Evolutionary conservation across 2,797 vertebrate species (phyloP).

Genomic region (Zenarchopterus dispar): DNA sequence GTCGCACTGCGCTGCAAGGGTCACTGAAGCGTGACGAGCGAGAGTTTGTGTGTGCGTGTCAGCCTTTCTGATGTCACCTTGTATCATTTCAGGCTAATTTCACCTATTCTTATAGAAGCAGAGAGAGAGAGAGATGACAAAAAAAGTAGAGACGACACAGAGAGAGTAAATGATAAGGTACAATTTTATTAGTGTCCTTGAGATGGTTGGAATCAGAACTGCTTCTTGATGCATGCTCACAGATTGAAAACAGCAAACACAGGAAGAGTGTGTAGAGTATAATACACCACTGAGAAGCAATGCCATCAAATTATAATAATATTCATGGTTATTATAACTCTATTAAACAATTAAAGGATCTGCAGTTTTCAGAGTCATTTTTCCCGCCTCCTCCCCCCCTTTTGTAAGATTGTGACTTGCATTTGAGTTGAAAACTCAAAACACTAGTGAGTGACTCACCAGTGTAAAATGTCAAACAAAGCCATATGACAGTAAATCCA

Average conservation of each 20-base stretch:
- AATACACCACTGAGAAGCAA: constrained; percentile 3
- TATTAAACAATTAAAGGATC: not conserved
- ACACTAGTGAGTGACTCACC: constrained; percentile 28
- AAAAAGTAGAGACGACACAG: constrained; percentile 53
- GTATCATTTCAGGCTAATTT: constrained; percentile 83
- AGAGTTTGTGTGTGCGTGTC: constrained; percentile 42
- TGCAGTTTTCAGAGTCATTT: not conserved
- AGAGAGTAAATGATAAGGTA: constrained; percentile 65
- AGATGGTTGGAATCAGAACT: constrained; percentile 24
- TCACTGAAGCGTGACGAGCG: constrained; percentile 66
- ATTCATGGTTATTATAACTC: not conserved
- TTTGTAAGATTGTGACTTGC: not conserved
- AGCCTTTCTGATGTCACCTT: constrained; percentile 77
- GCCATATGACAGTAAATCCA: constrained; percentile 33
- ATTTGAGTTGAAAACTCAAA: constrained; percentile 23
- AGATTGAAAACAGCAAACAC: constrained; percentile 37
- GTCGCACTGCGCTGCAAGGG: constrained; percentile 63
- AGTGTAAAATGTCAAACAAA: constrained; percentile 40
- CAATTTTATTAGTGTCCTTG: constrained; percentile 73
- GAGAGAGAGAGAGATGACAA: constrained; percentile 56
- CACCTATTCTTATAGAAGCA: constrained; percentile 70
- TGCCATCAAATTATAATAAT: constrained; percentile 2
- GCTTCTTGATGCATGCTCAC: constrained; percentile 11
- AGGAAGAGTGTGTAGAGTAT: not conserved
- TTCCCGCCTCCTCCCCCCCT: not conserved